Conservation (phyloP, 2,113 vertebrate species). For the Phylloscopus trochiloides region DNA sequence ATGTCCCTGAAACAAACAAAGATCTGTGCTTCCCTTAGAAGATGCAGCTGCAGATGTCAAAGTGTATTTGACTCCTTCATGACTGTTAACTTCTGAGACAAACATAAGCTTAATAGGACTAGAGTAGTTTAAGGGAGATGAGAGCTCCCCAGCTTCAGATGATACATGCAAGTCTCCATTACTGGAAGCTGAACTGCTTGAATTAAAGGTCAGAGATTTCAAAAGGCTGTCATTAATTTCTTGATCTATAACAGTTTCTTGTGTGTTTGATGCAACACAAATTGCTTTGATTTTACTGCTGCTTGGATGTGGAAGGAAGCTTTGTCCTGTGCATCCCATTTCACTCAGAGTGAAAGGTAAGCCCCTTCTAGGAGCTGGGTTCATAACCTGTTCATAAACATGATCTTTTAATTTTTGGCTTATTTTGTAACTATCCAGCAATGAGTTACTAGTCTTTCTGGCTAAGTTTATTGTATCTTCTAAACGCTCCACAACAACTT, state of each 20-base stretch:
- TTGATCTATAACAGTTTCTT: conserved; percentile 11
- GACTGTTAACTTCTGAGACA: conserved; percentile 84
- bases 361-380: conserved; percentile 6
- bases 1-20: conserved; percentile 35
- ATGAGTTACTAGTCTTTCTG: conserved; percentile 44
- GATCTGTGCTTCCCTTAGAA: conserved; percentile 58
- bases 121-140: conserved; percentile 73
- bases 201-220: conserved; percentile 48
- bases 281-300: conserved; percentile 42
- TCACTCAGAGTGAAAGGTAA: conserved; percentile 37
- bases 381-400: conserved; percentile 26
- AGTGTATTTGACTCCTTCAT: conserved; percentile 87
- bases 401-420: conserved; percentile 59
- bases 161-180: neutral
- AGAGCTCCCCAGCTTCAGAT: conserved; percentile 2
- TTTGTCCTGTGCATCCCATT: conserved; percentile 43
- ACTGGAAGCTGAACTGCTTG: neutral
- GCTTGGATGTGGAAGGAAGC: conserved; percentile 37
- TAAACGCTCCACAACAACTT: conserved; percentile 78
- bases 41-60: conserved; percentile 81
- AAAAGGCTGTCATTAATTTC: neutral
- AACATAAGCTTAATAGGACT: conserved; percentile 98
- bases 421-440: conserved; percentile 58
- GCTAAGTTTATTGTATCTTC: conserved; percentile 74
- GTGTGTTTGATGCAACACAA: neutral